Conservation (phyloP, 2,888 invertebrate genomes). For the Cybosia mesomella region DNA sequence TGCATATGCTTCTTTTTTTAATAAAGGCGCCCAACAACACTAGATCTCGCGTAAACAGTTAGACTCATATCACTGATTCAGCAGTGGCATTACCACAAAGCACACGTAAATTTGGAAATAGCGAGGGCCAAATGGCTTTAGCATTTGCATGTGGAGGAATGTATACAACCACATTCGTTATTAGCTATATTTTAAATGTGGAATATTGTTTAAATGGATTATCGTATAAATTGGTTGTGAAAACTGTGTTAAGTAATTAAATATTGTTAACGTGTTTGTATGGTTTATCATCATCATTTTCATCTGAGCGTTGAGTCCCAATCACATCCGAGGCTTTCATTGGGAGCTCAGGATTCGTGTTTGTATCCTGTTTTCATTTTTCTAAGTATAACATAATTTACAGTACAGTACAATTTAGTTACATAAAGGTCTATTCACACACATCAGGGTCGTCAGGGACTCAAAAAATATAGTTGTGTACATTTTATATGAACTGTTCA, state of each 20-base stretch:
- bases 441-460: too few species aligned
- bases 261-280: not conserved
- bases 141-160: slow-evolving; percentile 38
- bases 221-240: not conserved
- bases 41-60: not conserved
- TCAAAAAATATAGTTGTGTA: too few species aligned
- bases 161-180: slow-evolving; percentile 2
- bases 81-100: slow-evolving; percentile 24
- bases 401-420: too few species aligned
- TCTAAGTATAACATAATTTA: too few species aligned
- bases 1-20: not conserved
- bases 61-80: slow-evolving; percentile 35
- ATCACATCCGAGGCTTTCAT: too few species aligned
- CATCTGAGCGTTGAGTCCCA: too few species aligned
- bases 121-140: slow-evolving; percentile 43
- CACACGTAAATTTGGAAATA: slow-evolving; percentile 43
- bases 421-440: too few species aligned
- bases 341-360: too few species aligned
- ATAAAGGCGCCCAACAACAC: not conserved
- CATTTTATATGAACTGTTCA: too few species aligned
- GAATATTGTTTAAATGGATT: too few species aligned
- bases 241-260: not conserved
- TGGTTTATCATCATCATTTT: too few species aligned
- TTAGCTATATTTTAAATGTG: not conserved
- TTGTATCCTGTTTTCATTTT: too few species aligned